Percentiles rank a stretch among this genome's conserved stretches.
These are phyloP conservation scores for Meandrusa payeni DNA, from an alignment of 2,888 invertebrate genomes.

Conservation along the genomic window DNA sequence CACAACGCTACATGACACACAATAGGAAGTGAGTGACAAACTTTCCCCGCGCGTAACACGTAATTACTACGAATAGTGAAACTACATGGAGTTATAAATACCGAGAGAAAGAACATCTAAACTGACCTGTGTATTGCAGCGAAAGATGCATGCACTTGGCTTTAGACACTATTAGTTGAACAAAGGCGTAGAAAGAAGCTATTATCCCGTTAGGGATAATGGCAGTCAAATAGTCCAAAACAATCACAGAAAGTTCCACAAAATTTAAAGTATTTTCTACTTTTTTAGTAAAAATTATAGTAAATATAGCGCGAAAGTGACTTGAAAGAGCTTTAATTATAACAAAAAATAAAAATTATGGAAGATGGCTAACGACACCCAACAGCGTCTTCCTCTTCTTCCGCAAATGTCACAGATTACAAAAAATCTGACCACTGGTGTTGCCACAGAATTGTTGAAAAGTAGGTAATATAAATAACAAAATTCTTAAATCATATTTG, in stretches of 20 bases:
- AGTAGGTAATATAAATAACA: too few species aligned
- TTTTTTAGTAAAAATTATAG: constrained; percentile 55
- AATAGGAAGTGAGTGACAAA: constrained; percentile 69
- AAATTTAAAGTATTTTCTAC: constrained; percentile 40
- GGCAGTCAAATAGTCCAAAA: constrained; percentile 60
- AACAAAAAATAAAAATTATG: constrained; percentile 70
- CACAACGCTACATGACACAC: constrained; percentile 51
- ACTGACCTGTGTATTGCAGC: constrained; percentile 78
- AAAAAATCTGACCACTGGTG: constrained; percentile 20
- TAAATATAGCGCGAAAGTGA: constrained; percentile 52
- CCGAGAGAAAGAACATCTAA: constrained; percentile 3
- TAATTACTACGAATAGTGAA: constrained; percentile 37
- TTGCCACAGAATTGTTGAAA: constrained; percentile 25
- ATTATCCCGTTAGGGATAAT: constrained; percentile 80
- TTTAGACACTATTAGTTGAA: constrained; percentile 74
- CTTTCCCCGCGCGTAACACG: constrained; percentile 63
- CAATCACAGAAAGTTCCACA: constrained; percentile 51
- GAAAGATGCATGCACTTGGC: constrained; percentile 82
- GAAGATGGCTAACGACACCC: constrained; percentile 57
- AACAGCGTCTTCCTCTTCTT: constrained; percentile 64
- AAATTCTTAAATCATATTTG: too few species aligned
- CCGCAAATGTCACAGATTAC: constrained; percentile 50
- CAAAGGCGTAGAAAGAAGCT: constrained; percentile 76
- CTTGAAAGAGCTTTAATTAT: constrained; percentile 52
- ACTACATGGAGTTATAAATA: constrained; percentile 33